phyloP scores from a whole-genome alignment of 2,888 invertebrate species.

The Hydriomena furcata region DNA sequence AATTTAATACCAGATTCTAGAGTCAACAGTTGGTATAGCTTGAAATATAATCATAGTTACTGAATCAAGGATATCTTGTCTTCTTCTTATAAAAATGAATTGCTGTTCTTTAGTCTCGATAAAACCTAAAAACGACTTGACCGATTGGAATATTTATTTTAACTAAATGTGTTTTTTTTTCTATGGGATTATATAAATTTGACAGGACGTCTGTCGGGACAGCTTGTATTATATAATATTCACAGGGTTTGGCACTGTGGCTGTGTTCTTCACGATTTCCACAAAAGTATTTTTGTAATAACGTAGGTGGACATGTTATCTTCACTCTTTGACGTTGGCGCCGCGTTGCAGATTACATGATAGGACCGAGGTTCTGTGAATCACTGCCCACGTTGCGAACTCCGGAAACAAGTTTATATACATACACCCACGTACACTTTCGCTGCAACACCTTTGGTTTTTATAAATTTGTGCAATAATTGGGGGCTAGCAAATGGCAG shows the following conservation, averaged over 20 bases:
- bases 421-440: slow-evolving; percentile 39
- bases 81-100: too few species aligned
- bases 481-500: background rate
- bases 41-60: too few species aligned
- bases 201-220: too few species aligned
- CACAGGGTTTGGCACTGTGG: too few species aligned
- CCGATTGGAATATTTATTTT: too few species aligned
- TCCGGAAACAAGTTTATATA: slow-evolving; percentile 24
- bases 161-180: too few species aligned
- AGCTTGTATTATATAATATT: too few species aligned
- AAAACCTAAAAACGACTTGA: too few species aligned
- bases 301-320: slow-evolving; percentile 26
- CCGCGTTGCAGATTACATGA: slow-evolving; percentile 13
- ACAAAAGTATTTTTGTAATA: slow-evolving; percentile 29
- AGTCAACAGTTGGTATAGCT: background rate
- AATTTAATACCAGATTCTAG: too few species aligned
- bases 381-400: slow-evolving; percentile 29
- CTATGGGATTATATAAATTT: too few species aligned
- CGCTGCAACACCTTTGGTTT: slow-evolving; percentile 38
- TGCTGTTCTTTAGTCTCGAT: too few species aligned
- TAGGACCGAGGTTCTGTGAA: slow-evolving; percentile 22
- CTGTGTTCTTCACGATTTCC: slow-evolving; percentile 2
- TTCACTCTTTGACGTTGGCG: slow-evolving; percentile 27
- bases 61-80: too few species aligned
- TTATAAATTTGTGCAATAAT: slow-evolving; percentile 28